Base-by-base conservation (phyloP, 2,113 vertebrate genomes). In the Corythoichthys haematopterus region DNA sequence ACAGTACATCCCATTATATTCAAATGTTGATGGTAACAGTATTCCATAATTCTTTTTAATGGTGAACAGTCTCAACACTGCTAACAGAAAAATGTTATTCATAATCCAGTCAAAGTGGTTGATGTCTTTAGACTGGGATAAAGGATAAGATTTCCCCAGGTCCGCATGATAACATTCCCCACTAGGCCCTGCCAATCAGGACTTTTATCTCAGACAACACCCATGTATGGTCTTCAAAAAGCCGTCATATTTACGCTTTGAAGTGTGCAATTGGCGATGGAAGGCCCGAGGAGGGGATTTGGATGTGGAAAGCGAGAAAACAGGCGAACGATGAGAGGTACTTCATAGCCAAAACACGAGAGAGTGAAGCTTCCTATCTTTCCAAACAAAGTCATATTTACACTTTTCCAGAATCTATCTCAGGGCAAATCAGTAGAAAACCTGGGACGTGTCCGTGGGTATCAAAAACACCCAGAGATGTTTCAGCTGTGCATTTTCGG, bases 271-370 rank as follows among this genome's bases (percentile, higher is more conserved):
- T 15, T 60, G 58, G 58, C 58, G 2, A 2, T 1, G 58, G 16
- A 4, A 10, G 36, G 38, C 37, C 37, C 37, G n/a, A 16, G 37
- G 58, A 43, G 58, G 16, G 38, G 58, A 43, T 43, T 61, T 61
- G 40, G 59, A 62, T 62, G 38, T 13, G n/a, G 15, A 43, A 43
- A 61, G 58, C 8, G n/a, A 61, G 58, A 45, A 61, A 61, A 61
- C n/a, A 46, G 60, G n/a, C n/a, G 2, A 46, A 62, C 40, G 28
- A 62, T 46, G 60, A 62, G 60, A 45, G 20, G 7, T 33, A 28
- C 59, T 62, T n/a, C 16, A 4, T 60, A 62, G 60, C 60, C 60
- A 62, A 46, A 62, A 62, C 60, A 62, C 11, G 33, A 46, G 43
- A 62, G 43, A 46, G 20, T 12, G 36, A 60, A n/a, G 37, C 55